Conservation (phyloP, 2,797 vertebrate species). For the Mastacembelus armatus region DNA sequence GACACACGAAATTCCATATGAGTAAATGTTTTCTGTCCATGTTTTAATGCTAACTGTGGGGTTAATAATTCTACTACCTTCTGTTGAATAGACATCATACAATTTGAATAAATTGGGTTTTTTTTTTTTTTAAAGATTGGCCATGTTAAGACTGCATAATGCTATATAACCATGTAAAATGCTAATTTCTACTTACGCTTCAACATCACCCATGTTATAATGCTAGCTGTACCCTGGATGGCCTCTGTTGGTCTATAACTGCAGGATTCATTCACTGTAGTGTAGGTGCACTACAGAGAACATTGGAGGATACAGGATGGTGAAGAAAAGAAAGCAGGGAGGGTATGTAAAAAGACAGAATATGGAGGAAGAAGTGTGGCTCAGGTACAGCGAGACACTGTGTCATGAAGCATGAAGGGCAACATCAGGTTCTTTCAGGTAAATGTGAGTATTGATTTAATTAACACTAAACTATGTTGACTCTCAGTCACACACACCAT, state of each 20-base stretch:
- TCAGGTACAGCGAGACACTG: constrained; percentile 25
- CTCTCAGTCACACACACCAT: constrained; percentile 13
- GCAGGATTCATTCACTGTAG: constrained; percentile 36
- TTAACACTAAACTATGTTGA: constrained; percentile 59
- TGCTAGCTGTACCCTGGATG: constrained; percentile 21
- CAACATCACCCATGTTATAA: constrained; percentile 3
- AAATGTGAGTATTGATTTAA: constrained; percentile 68
- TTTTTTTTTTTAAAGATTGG: not conserved
- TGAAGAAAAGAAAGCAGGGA: constrained; percentile 3
- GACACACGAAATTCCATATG: no score
- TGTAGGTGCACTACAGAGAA: constrained; percentile 16
- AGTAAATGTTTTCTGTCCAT: no score
- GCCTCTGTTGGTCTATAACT: constrained; percentile 23
- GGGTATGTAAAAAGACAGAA: not conserved
- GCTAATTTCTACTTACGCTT: constrained; percentile 2
- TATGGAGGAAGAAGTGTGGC: constrained; percentile 13
- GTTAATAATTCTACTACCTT: no score
- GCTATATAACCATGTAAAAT: no score
- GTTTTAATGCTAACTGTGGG: no score
- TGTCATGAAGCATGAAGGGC: constrained; percentile 45
- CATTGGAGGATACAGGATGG: constrained; percentile 15
- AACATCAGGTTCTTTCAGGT: constrained; percentile 43
- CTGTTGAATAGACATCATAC: no score
- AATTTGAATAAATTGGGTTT: not conserved
- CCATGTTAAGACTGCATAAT: no score